A percentile compares a stretch with the other conserved stretches of the same genome.
Conservation (phyloP, 2,888 invertebrate species). For the Parnassius glacialis region DNA sequence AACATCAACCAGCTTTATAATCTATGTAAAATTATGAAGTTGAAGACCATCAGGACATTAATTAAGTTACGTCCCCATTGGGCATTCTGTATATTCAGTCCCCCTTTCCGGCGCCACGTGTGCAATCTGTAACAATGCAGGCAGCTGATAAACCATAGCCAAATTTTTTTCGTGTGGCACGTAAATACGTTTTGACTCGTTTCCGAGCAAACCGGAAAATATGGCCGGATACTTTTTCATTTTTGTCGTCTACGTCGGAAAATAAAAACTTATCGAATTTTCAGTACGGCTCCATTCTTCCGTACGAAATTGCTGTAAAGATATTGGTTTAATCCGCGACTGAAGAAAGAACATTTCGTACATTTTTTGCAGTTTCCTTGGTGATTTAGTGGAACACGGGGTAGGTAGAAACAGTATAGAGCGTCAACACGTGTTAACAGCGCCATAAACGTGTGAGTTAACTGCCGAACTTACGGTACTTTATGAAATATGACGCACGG, state of each 20-base stretch:
- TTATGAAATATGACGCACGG: slow-evolving; percentile 76
- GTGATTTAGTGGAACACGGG: slow-evolving; percentile 58
- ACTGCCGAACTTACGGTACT: slow-evolving; percentile 78
- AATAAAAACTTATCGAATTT: slow-evolving; percentile 31
- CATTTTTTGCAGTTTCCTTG: slow-evolving; percentile 45
- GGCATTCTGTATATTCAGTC: slow-evolving; percentile 28
- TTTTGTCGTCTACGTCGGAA: slow-evolving; percentile 36
- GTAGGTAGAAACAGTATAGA: slow-evolving; percentile 63
- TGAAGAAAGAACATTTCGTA: slow-evolving; percentile 38
- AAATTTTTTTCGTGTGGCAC: slow-evolving; percentile 42
- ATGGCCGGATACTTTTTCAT: slow-evolving; percentile 43
- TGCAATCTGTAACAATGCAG: slow-evolving; percentile 47
- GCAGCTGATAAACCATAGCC: slow-evolving; percentile 49
- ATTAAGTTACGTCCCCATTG: slow-evolving; percentile 36
- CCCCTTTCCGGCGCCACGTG: slow-evolving; percentile 35
- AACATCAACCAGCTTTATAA: background rate
- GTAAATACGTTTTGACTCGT: slow-evolving; percentile 57
- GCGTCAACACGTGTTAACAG: slow-evolving; percentile 77
- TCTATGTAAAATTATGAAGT: slow-evolving; percentile 20
- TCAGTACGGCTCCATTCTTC: slow-evolving; percentile 25
- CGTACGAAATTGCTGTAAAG: slow-evolving; percentile 23
- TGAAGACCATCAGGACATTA: slow-evolving; percentile 29
- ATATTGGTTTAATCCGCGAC: slow-evolving; percentile 23
- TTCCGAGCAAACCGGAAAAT: slow-evolving; percentile 53
- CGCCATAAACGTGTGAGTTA: slow-evolving; percentile 72